Evolutionary conservation across 2,113 vertebrate species (phyloP), one percentile per base, ranked within the genome.

Genomic region (Cavia porcellus): DNA sequence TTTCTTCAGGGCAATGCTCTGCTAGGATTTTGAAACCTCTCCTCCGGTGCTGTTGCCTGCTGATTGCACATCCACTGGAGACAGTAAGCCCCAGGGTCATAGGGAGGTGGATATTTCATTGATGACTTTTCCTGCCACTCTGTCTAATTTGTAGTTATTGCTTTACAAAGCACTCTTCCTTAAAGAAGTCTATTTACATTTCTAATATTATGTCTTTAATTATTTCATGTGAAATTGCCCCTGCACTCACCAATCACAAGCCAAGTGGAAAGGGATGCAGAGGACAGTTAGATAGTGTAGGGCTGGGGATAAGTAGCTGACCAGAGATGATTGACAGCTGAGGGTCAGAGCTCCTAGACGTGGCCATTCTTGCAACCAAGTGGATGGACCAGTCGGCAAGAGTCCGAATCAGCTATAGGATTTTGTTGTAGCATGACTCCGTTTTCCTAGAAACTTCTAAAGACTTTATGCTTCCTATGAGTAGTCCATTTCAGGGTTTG

Each of bases 81-180:
- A 77, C 24, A 32, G 2, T 30, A 59, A 89, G 28, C 1, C 55
- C 11, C 0, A 0, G 50, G 4, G 0, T 0, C 10, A 30, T 3
- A 1, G 47, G 62, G 35, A 38, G 42, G 20, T 17, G 12, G 20
- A 24, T 50, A n/a, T 82, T 52, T 82, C 17, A 2, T 87, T 90
- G n/a, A 87, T 1, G 35, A 13, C 30, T 64, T 17, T 45, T 35
- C 38, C 64, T 95, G 42, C 12, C 20, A 38, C 38, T 14, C 3
- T 61, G 68, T 85, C n/a, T 92, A 35, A 38, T 30, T 70, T 66
- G 47, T 10, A 95, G 52, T 42, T 38, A 38, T 5, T 42, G 42
- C 17, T 93, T 89, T 50, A 30, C 55, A 61, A 82, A 88, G 57
- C 55, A 74, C 20, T 81, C 7, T 85, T 85, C 12, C 9, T 30